A percentile compares a stretch with the other conserved stretches of the same genome.
Conservation (phyloP, 2,888 invertebrate genomes). For the Lamellibrachia satsuma region DNA sequence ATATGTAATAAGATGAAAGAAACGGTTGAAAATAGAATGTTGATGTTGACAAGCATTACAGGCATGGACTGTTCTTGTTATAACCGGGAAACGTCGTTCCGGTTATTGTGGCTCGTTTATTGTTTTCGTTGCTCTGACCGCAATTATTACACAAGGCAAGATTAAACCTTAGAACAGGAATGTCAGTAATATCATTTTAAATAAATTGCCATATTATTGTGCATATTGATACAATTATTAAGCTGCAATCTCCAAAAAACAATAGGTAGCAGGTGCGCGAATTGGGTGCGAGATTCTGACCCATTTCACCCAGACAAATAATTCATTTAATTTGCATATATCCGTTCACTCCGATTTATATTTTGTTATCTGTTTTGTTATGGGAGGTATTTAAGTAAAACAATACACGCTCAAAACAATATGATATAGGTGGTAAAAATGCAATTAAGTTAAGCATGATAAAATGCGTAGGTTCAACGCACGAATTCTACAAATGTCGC, state of each 20-base stretch:
- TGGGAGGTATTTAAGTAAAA: background rate
- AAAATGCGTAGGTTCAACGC: background rate
- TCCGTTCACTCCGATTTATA: background rate
- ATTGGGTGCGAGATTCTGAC: slow-evolving; percentile 1
- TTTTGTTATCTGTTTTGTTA: background rate
- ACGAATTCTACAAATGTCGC: slow-evolving; percentile 7
- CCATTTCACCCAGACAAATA: background rate
- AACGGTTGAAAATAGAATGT: too few species aligned
- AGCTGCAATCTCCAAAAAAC: background rate
- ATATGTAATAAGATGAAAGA: background rate
- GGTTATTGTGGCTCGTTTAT: background rate
- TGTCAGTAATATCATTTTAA: background rate
- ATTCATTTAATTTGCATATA: slow-evolving; percentile 11
- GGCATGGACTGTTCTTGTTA: background rate
- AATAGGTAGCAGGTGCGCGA: slow-evolving; percentile 6
- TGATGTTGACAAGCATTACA: background rate
- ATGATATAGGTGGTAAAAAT: background rate
- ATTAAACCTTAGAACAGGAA: background rate
- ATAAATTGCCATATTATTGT: background rate
- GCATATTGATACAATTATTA: background rate
- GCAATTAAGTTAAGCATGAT: background rate
- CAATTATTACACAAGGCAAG: background rate
- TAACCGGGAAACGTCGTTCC: background rate
- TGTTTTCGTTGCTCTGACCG: background rate
- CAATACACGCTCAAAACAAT: background rate